phyloP scores from a whole-genome alignment of 2,113 vertebrate species.

The Zonotrichia leucophrys region DNA sequence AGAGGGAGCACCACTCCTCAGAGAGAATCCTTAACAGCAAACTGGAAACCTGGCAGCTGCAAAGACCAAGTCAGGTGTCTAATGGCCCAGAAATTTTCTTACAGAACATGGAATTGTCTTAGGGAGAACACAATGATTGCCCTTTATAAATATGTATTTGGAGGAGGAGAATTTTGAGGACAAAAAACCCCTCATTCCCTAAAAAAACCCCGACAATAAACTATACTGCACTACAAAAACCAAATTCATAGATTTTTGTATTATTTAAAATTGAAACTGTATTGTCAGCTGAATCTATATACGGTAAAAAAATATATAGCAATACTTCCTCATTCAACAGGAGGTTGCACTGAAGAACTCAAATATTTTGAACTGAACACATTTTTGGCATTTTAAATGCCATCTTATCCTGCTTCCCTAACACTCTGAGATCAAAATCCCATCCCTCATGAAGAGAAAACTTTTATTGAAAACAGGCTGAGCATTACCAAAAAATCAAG shows the following conservation, averaged over 20 bases:
- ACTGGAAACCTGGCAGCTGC: neutral
- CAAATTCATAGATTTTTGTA: neutral
- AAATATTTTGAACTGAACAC: neutral
- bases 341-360: neutral
- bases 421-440: neutral
- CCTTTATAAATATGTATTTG: neutral
- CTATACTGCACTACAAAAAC: neutral
- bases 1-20: neutral
- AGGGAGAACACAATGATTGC: neutral
- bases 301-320: neutral
- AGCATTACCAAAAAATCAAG: neutral
- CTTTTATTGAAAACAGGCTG: neutral
- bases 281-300: neutral
- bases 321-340: neutral
- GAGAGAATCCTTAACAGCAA: neutral
- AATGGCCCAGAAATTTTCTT: neutral
- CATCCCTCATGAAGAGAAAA: neutral
- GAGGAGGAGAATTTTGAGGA: neutral
- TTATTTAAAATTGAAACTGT: neutral
- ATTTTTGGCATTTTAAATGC: neutral
- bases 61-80: neutral
- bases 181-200: fast-evolving
- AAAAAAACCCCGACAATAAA: neutral
- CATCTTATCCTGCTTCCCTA: neutral
- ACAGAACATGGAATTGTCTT: neutral